Percentiles rank a stretch among this genome's conserved stretches.
phyloP scores from a whole-genome alignment of 2,888 invertebrate species.

The Alloplasta piceator region DNA sequence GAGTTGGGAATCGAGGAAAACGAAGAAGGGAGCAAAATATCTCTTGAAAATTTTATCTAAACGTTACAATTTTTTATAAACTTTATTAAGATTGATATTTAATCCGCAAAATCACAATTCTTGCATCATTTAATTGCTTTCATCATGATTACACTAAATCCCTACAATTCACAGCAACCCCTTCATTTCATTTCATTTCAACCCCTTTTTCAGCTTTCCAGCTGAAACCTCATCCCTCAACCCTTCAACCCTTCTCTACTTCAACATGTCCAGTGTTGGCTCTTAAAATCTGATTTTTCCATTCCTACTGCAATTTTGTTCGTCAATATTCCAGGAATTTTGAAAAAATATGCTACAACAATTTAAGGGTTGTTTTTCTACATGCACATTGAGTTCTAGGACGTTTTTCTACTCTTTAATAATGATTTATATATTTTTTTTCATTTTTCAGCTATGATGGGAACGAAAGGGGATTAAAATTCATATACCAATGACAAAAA shows the following conservation, averaged over 20 bases:
- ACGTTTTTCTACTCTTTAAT: not conserved
- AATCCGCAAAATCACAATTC: not conserved
- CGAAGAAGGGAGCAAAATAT: constrained; percentile 31
- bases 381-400: constrained; percentile 22
- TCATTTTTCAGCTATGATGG: constrained; percentile 9
- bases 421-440: not conserved
- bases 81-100: not conserved
- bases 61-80: not conserved
- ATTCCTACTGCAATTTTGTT: too few relatives aligned
- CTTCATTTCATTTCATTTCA: too few relatives aligned
- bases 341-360: too few relatives aligned
- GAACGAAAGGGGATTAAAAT: constrained; percentile 34
- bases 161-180: too few relatives aligned
- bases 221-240: too few relatives aligned
- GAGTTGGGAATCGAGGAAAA: constrained; percentile 35
- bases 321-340: too few relatives aligned
- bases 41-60: constrained; percentile 8
- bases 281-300: too few relatives aligned
- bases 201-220: too few relatives aligned
- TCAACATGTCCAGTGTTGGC: too few relatives aligned
- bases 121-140: too few relatives aligned
- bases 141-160: too few relatives aligned
- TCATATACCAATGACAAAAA: constrained; percentile 24
- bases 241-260: too few relatives aligned
- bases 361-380: constrained; percentile 11